These are phyloP conservation scores for Donacobius atricapilla DNA, from an alignment of 2,113 vertebrate genomes.

Conservation along the genomic window DNA sequence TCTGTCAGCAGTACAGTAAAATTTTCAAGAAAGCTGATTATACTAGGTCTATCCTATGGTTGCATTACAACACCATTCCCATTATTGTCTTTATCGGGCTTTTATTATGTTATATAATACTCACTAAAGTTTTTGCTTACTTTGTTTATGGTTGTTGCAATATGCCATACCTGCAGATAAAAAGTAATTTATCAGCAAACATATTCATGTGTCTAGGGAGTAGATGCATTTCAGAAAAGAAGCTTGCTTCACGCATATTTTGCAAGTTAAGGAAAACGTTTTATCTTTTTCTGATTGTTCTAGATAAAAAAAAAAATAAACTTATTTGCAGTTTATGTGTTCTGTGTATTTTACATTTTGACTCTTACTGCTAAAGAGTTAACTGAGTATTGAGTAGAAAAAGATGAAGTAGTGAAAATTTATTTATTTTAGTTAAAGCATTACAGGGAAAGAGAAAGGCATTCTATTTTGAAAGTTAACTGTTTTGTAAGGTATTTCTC, in stretches of 20 bases:
- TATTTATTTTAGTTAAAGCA: conserved; percentile 25
- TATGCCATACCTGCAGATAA: not conserved
- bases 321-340: not conserved
- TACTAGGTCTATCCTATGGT: not conserved
- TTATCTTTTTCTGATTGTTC: not conserved
- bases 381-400: conserved; percentile 45
- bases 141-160: not conserved
- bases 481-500: conserved; percentile 38
- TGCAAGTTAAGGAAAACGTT: not conserved
- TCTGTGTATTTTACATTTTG: conserved; percentile 3
- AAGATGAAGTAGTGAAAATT: conserved; percentile 14
- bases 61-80: not conserved
- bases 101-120: not conserved
- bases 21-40: not conserved
- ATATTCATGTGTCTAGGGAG: not conserved
- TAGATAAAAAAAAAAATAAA: not conserved
- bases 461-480: conserved; percentile 39
- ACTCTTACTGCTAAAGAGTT: conserved; percentile 12
- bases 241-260: not conserved
- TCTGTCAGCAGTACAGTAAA: not conserved
- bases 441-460: conserved; percentile 41
- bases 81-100: not conserved
- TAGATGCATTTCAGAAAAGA: not conserved
- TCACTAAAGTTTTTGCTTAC: not conserved
- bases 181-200: not conserved